Evolutionary conservation across 1,140 invertebrate genomes (phyloP).

Genomic region (Heliothis virescens): DNA sequence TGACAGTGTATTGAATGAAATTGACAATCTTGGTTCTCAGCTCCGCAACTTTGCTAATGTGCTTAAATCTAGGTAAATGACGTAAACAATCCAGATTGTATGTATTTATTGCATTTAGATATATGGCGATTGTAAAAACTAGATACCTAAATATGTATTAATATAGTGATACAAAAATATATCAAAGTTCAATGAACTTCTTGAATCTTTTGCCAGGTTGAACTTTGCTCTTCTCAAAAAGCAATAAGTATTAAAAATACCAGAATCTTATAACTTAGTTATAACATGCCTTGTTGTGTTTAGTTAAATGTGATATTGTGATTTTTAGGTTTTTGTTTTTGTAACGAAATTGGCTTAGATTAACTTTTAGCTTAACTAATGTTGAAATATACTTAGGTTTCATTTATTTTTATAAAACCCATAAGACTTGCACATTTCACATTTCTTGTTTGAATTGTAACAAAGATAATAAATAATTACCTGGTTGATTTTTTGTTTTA

Average conservation of each 20-base stretch:
- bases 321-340: slow-evolving; percentile 75
- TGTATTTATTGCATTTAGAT: slow-evolving; percentile 86
- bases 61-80: slow-evolving; percentile 85
- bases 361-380: slow-evolving; percentile 76
- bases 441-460: slow-evolving; percentile 81
- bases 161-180: slow-evolving; percentile 67
- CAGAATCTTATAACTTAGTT: slow-evolving; percentile 64
- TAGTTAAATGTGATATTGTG: slow-evolving; percentile 83
- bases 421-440: slow-evolving; percentile 79
- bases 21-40: slow-evolving; percentile 80
- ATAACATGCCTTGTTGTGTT: slow-evolving; percentile 70
- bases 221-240: slow-evolving; percentile 57
- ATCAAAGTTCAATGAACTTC: slow-evolving; percentile 68
- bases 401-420: slow-evolving; percentile 84
- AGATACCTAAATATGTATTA: slow-evolving; percentile 67
- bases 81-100: slow-evolving; percentile 67
- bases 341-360: slow-evolving; percentile 73
- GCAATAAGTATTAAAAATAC: slow-evolving; percentile 70
- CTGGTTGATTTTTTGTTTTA: slow-evolving; percentile 72
- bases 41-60: slow-evolving; percentile 84
- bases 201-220: slow-evolving; percentile 59
- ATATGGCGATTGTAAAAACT: slow-evolving; percentile 78
- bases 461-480: slow-evolving; percentile 75
- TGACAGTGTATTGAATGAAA: slow-evolving; percentile 87
- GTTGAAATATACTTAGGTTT: slow-evolving; percentile 78